Conservation (phyloP, 2,113 vertebrate species). For the Clarias gariepinus region DNA sequence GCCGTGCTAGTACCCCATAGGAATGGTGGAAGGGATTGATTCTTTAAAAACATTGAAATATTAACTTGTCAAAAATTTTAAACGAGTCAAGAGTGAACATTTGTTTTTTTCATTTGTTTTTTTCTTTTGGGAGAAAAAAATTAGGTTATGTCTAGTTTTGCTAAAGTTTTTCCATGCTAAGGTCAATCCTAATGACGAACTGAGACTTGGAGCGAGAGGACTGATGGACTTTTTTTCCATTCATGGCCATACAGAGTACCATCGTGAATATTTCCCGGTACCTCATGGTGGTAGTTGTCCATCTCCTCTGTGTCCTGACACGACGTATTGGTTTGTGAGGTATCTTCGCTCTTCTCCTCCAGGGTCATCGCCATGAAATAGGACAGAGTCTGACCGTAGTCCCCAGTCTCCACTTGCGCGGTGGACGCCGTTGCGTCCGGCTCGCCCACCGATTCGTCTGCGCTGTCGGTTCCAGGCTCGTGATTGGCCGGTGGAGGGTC, state of each 20-base stretch:
- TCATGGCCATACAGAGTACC: not conserved
- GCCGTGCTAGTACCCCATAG: not conserved
- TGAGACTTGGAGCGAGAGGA: not conserved
- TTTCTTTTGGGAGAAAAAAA: no score
- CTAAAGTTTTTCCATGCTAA: not conserved
- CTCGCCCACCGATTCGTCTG: conserved; percentile 13
- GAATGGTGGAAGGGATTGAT: not conserved
- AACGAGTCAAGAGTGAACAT: not conserved
- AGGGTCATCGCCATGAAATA: conserved; percentile 52
- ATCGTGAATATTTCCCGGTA: not conserved
- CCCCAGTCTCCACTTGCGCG: not conserved
- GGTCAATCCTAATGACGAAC: not conserved
- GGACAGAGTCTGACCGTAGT: conserved; percentile 56
- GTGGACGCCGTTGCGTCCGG: conserved; percentile 4
- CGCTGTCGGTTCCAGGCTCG: not conserved
- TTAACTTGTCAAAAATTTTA: not conserved
- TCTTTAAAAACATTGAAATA: not conserved
- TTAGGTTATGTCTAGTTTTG: not conserved
- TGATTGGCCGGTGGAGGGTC: conserved; percentile 29
- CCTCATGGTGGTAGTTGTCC: conserved; percentile 24
- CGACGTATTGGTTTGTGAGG: not conserved
- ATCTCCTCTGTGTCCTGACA: conserved; percentile 14
- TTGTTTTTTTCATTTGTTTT: not conserved
- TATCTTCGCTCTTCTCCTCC: conserved; percentile 18
- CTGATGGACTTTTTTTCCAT: not conserved